A percentile compares a stretch with the other conserved stretches of the same genome.
Evolutionary conservation across 2,113 vertebrate genomes (phyloP).

Genomic region (Clinocottus analis): DNA sequence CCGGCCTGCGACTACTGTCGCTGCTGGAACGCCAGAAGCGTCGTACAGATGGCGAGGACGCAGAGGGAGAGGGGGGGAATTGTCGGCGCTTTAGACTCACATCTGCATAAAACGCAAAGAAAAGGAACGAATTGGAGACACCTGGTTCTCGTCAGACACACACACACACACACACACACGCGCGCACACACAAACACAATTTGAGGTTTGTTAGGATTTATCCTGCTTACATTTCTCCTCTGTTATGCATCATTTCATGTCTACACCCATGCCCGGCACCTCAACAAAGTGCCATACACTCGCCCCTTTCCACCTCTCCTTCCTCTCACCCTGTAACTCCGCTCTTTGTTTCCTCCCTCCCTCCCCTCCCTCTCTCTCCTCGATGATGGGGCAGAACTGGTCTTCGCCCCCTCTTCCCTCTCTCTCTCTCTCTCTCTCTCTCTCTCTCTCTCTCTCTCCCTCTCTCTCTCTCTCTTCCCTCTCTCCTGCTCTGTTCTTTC

Average conservation of each 20-base stretch:
- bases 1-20: constrained; percentile 26
- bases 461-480: constrained; percentile 61
- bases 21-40: constrained; percentile 40
- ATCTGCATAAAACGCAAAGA: constrained; percentile 48
- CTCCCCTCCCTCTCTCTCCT: constrained; percentile 36
- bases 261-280: constrained; percentile 68
- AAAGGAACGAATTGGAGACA: constrained; percentile 67
- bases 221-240: constrained; percentile 78
- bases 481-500: constrained; percentile 75
- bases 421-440: constrained; percentile 65
- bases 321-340: constrained; percentile 40
- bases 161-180: constrained; percentile 49
- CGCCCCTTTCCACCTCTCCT: constrained; percentile 68
- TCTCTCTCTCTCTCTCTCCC: constrained; percentile 61
- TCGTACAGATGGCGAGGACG: constrained; percentile 57
- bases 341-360: constrained; percentile 51
- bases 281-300: constrained; percentile 70
- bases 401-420: constrained; percentile 65
- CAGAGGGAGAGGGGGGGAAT: too few species aligned
- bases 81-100: too few species aligned
- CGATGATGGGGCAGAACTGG: constrained; percentile 74
- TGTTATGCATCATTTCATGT: constrained; percentile 77
- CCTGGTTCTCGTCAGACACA: constrained; percentile 77
- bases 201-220: constrained; percentile 76
- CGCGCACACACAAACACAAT: constrained; percentile 54